Evolutionary conservation across 1,140 invertebrate species (phyloP).

Genomic region (Danaus melanippus): DNA sequence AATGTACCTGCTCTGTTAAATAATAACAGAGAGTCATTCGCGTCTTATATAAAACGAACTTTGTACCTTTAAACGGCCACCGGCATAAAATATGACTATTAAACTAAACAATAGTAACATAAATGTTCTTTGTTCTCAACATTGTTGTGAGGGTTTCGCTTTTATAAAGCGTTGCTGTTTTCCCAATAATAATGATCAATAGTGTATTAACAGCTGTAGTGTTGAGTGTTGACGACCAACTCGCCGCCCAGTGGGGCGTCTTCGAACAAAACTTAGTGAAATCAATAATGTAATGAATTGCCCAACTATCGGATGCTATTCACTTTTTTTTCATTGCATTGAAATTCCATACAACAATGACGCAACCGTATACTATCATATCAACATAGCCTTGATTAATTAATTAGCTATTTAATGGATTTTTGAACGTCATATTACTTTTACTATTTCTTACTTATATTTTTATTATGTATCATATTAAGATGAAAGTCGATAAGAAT

Average conservation of each 20-base stretch:
- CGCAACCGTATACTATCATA: slow-evolving; percentile 19
- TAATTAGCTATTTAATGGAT: slow-evolving; percentile 1
- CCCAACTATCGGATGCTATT: slow-evolving; percentile 44
- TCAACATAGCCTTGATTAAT: slow-evolving; percentile 9
- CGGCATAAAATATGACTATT: slow-evolving; percentile 43
- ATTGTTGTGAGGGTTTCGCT: slow-evolving; percentile 27
- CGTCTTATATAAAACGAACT: slow-evolving; percentile 31
- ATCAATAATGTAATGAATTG: slow-evolving; percentile 68
- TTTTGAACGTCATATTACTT: too few species aligned
- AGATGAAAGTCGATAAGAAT: too few species aligned
- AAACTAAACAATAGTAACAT: slow-evolving; percentile 41
- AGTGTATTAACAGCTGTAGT: slow-evolving; percentile 29
- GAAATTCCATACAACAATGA: slow-evolving; percentile 32
- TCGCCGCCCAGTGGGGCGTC: slow-evolving; percentile 44
- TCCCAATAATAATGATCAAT: slow-evolving; percentile 26
- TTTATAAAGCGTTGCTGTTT: slow-evolving; percentile 29
- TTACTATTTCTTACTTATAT: background rate
- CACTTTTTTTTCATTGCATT: slow-evolving; percentile 28
- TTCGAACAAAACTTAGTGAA: slow-evolving; percentile 51
- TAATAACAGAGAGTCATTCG: slow-evolving; percentile 20
- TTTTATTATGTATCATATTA: background rate
- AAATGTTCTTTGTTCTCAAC: slow-evolving; percentile 36
- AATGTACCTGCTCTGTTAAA: slow-evolving; percentile 21
- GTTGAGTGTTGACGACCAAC: slow-evolving; percentile 43
- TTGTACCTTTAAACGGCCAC: slow-evolving; percentile 31